Percentiles rank a stretch among this genome's conserved stretches.
These are phyloP conservation scores for Mastacembelus armatus DNA, from an alignment of 2,797 vertebrate genomes.

Conservation along the genomic window DNA sequence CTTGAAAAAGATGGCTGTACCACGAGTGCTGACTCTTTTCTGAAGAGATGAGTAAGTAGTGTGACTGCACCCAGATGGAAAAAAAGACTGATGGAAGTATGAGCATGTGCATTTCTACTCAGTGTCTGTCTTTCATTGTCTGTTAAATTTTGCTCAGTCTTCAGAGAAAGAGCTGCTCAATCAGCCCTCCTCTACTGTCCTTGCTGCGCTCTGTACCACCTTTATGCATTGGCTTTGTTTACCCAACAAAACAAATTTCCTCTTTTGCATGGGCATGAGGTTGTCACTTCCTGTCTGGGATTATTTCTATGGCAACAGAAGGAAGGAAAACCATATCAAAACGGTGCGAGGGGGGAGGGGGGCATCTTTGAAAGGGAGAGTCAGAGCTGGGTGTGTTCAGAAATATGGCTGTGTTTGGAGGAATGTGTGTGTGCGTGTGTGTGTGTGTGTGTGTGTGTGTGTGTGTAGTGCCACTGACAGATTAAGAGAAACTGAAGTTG, in stretches of 20 bases:
- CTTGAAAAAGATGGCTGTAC: conserved; percentile 54
- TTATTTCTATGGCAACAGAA: conserved; percentile 75
- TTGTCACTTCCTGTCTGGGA: conserved; percentile 60
- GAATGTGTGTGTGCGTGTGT: too few species aligned
- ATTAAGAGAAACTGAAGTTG: not conserved
- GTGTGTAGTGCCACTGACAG: not conserved
- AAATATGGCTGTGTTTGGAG: conserved; percentile 24
- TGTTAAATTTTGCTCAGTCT: not conserved
- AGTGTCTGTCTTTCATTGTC: conserved; percentile 1
- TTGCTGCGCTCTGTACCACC: conserved; percentile 29
- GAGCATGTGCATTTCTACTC: conserved; percentile 48
- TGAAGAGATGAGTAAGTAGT: conserved; percentile 50
- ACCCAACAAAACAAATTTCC: conserved; percentile 75
- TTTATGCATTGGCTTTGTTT: conserved; percentile 69
- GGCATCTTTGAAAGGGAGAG: conserved; percentile 33
- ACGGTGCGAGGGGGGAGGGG: conserved; percentile 9
- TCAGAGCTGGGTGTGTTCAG: conserved; percentile 53
- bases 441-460: too few species aligned
- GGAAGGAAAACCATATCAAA: conserved; percentile 56
- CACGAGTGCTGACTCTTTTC: conserved; percentile 43
- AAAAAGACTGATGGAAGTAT: conserved; percentile 10
- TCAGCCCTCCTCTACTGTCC: conserved; percentile 19
- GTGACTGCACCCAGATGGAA: conserved; percentile 37
- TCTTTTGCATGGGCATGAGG: conserved; percentile 73
- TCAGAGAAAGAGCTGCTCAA: not conserved